Base-by-base conservation (phyloP, 2,797 vertebrate species). In the Eulemur mongoz region DNA sequence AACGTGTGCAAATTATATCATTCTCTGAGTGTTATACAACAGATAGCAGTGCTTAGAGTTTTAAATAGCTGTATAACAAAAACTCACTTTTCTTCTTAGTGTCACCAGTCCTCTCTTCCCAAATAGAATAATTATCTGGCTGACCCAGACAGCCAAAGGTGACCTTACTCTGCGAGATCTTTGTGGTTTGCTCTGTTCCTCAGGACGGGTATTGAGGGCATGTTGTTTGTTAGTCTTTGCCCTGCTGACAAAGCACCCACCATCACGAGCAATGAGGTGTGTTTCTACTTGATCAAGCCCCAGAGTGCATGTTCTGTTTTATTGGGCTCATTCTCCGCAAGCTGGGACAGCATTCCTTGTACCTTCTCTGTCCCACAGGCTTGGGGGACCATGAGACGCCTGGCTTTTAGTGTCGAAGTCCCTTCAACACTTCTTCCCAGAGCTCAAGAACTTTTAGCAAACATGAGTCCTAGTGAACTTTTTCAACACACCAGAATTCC, bases 11-110 rank as follows among this genome's bases (percentile, higher is more conserved):
- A 27, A 72, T 70, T 67, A 50, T 13, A 63, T 18, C 72, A 25
- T 40, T 89, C 59, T 90, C 48, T 14, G 76, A 79, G 81, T 90
- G 20, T 65, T 63, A 85, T 22, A 10, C 9, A 89, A 81, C 48
- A 50, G 63, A 32, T 43, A 43, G 43, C 32, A 23, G 35, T 30
- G 32, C 30, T 72, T 23, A 72, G 52, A 80, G 54, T 81, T 92
- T 83, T 52, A 81, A 82, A 67, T n/a, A 75, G 35, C 18, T 32
- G 7, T 38, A 10, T 7, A 45, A 88, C 82, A 69, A 95, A 88
- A 87, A 23, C 1, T 45, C 48, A 20, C 32, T 5, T 0, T 69
- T 54, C 57, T 38, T 4, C 43, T 35, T 38, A 25, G 5, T 17
- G n/a, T 65, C 40, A 18, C 59, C n/a, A 17, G 6, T 61, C 32